Evolutionary conservation across 2,113 vertebrate genomes (phyloP).

Genomic region (Epinephelus fuscoguttatus): DNA sequence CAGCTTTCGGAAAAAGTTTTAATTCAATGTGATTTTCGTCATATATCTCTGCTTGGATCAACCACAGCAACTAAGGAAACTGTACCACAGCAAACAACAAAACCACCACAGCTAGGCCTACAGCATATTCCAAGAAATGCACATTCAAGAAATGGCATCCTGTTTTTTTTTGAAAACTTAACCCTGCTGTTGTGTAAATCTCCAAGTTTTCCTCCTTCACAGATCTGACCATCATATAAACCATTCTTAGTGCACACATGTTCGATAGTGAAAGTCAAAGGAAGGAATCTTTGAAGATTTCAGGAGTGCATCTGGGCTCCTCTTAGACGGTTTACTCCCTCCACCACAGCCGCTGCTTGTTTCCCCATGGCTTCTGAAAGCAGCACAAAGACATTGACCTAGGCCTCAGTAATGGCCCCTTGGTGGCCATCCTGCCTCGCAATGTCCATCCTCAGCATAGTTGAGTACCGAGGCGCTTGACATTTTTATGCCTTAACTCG

Average conservation of each 20-base stretch:
- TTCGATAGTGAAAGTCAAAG: constrained; percentile 54
- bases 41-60: constrained; percentile 27
- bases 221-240: constrained; percentile 52
- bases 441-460: constrained; percentile 60
- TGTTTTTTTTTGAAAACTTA: constrained; percentile 23
- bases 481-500: constrained; percentile 75
- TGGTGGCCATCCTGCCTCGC: constrained; percentile 62
- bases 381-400: constrained; percentile 64
- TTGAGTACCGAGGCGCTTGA: constrained; percentile 57
- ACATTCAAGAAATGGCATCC: background rate
- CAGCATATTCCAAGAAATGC: constrained; percentile 1
- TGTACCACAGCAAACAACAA: constrained; percentile 47
- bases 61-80: constrained; percentile 30
- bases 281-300: constrained; percentile 58
- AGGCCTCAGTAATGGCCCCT: constrained; percentile 68
- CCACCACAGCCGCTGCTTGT: constrained; percentile 38
- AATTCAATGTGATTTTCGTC: constrained; percentile 14
- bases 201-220: constrained; percentile 10
- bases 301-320: constrained; percentile 54
- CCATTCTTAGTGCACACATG: constrained; percentile 53
- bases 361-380: constrained; percentile 46
- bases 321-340: constrained; percentile 30
- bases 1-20: constrained; percentile 1
- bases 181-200: constrained; percentile 31
- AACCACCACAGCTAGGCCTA: background rate